These are phyloP conservation scores for Hyalella azteca DNA, from an alignment of 2,888 invertebrate species.

Conservation along the genomic window DNA sequence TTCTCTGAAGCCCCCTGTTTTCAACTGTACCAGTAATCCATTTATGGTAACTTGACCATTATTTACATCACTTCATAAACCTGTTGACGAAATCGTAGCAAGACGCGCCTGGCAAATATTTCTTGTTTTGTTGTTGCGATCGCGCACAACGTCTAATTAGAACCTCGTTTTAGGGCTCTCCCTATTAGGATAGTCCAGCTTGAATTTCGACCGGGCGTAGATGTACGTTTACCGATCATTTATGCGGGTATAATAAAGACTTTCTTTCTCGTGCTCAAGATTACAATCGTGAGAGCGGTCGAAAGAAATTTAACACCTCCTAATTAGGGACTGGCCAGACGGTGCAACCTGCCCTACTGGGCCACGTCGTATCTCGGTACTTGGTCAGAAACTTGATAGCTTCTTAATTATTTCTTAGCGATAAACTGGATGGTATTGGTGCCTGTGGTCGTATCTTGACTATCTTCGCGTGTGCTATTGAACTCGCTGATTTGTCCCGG, in stretches of 20 bases:
- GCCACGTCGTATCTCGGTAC: neutral
- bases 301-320: constrained; percentile 28
- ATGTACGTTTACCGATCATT: neutral
- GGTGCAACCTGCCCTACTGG: neutral
- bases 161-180: too few species aligned
- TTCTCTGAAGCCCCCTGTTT: too few species aligned
- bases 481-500: too few species aligned
- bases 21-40: too few species aligned
- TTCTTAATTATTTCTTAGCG: constrained; percentile 18
- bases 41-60: too few species aligned
- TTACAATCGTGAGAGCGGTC: constrained; percentile 1
- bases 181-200: too few species aligned
- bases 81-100: too few species aligned
- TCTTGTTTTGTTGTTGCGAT: too few species aligned
- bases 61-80: too few species aligned
- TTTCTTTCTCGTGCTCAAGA: constrained; percentile 12
- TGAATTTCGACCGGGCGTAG: too few species aligned
- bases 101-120: too few species aligned
- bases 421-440: constrained; percentile 1
- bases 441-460: neutral
- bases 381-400: constrained; percentile 20
- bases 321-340: constrained; percentile 5
- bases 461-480: neutral
- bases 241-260: neutral
- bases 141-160: too few species aligned